A percentile compares a stretch with the other conserved stretches of the same genome.
Conservation (phyloP, 2,113 vertebrate species). For the Catharus minimus region DNA sequence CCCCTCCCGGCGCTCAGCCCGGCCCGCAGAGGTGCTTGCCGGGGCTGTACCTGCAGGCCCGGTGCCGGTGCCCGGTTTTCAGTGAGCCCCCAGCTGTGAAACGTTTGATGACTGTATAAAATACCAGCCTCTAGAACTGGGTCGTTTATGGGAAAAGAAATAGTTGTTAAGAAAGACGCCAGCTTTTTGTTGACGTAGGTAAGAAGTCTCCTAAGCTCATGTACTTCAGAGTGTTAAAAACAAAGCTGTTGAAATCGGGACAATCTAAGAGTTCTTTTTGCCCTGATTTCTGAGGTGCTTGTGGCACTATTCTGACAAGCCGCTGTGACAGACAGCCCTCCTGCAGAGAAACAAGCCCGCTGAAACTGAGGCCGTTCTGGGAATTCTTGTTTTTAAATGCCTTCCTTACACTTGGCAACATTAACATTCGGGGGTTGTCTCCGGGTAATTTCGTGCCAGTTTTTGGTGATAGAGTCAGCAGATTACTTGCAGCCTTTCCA, state of each 20-base stretch:
- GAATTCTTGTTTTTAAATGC: not conserved
- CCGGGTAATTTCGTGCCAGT: not conserved
- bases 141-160: not conserved
- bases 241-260: too few species aligned
- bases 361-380: rapidly evolving
- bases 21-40: not conserved
- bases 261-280: not conserved
- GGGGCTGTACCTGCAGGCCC: too few species aligned
- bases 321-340: not conserved
- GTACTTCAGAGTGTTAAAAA: not conserved
- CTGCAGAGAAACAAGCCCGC: too few species aligned
- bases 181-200: not conserved
- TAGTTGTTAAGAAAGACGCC: not conserved
- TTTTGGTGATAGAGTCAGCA: not conserved
- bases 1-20: too few species aligned
- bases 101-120: not conserved
- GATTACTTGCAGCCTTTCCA: not conserved
- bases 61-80: not conserved
- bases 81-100: not conserved
- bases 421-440: not conserved
- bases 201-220: not conserved
- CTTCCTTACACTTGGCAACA: not conserved
- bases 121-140: not conserved
- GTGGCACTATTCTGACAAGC: not conserved
- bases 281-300: not conserved